Evolutionary conservation across 2,797 vertebrate species (phyloP).

Genomic region (Diplodus sargus): DNA sequence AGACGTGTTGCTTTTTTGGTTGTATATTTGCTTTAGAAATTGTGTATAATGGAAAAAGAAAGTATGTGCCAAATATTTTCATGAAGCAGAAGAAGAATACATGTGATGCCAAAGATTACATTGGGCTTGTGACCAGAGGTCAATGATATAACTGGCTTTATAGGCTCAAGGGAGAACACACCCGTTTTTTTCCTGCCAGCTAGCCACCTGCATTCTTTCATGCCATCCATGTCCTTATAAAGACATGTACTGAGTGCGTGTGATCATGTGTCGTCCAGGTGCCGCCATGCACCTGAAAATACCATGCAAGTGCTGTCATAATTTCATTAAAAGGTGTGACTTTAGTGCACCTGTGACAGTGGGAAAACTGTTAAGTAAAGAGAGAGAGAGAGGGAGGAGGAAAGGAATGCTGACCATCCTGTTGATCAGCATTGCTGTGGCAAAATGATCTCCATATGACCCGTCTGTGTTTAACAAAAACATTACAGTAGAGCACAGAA

Average conservation of each 20-base stretch:
- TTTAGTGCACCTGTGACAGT: conserved; percentile 19
- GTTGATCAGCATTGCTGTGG: conserved; percentile 56
- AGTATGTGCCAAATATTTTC: not conserved
- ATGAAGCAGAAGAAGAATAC: not conserved
- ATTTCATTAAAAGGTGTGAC: conserved; percentile 37
- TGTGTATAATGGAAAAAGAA: not conserved
- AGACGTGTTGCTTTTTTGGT: conserved; percentile 1
- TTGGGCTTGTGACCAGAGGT: not conserved
- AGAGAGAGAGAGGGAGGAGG: not conserved
- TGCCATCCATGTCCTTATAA: conserved; percentile 49
- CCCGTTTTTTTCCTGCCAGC: not conserved
- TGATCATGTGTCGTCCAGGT: not conserved
- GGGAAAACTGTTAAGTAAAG: conserved; percentile 55
- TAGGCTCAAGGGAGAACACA: conserved; percentile 12
- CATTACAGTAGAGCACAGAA: conserved; percentile 21
- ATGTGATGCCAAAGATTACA: conserved; percentile 4
- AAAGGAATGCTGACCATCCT: conserved; percentile 63
- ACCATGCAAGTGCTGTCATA: not conserved
- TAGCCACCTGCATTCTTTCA: not conserved
- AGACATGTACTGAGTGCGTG: conserved; percentile 17
- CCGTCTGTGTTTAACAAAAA: conserved; percentile 43
- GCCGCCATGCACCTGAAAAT: not conserved
- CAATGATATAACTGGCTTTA: not conserved
- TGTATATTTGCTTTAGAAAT: not conserved
- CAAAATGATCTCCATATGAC: conserved; percentile 24